Evolutionary conservation across 2,113 vertebrate genomes (phyloP).

Genomic region (Echinops telfairi): DNA sequence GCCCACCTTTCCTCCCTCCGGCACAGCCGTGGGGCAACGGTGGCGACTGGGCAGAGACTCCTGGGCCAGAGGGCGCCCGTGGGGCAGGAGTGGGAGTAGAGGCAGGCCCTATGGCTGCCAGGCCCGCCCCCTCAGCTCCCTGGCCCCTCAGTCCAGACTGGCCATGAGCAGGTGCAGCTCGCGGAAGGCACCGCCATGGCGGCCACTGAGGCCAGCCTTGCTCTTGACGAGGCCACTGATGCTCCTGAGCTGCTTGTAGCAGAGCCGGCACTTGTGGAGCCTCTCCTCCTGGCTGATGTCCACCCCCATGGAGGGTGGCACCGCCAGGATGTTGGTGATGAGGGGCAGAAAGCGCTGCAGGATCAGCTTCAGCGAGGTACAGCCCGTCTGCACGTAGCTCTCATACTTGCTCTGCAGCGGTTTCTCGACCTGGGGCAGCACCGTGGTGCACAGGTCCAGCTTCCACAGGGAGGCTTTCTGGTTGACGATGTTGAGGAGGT

Average conservation of each 20-base stretch:
- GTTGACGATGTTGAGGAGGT: conserved; percentile 97
- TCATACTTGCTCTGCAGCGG: conserved; percentile 98
- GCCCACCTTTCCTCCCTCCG: too few relatives aligned
- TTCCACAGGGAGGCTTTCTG: conserved; percentile 95
- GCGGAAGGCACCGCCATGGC: conserved; percentile 96
- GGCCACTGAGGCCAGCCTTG: conserved; percentile 92
- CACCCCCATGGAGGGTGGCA: conserved; percentile 94
- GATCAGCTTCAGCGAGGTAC: conserved; percentile 94
- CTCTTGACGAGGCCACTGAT: conserved; percentile 92
- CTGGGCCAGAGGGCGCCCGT: neutral
- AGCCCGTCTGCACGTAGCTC: conserved; percentile 97
- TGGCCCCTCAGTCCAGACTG: conserved; percentile 87
- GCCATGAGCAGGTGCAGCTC: conserved; percentile 97
- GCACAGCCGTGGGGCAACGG: neutral
- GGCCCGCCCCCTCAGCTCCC: conserved; percentile 22
- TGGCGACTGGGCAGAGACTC: conserved; percentile 29
- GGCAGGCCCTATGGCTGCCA: neutral
- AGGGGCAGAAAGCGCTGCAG: conserved; percentile 95
- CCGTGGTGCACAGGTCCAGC: conserved; percentile 93
- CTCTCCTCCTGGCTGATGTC: conserved; percentile 97
- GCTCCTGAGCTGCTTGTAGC: conserved; percentile 94
- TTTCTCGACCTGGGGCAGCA: conserved; percentile 96
- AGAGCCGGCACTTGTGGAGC: conserved; percentile 93
- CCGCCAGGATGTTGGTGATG: conserved; percentile 94
- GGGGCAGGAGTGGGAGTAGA: too few relatives aligned